Evolutionary conservation across 2,888 invertebrate species (phyloP).

Genomic region (Leptopilina myrica): DNA sequence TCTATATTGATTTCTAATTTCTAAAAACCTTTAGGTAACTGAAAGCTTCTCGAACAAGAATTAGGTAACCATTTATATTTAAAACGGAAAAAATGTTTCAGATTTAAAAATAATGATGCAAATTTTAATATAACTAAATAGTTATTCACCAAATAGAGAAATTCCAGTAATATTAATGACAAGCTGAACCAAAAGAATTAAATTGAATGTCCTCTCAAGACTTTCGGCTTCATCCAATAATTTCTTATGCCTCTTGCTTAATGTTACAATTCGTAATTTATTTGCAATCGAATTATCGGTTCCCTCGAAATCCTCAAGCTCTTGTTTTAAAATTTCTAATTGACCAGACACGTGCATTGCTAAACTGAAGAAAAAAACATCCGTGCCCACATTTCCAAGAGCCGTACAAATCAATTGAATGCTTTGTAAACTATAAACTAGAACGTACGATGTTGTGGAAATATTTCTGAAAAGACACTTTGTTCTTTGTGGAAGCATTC

Average conservation of each 20-base stretch:
- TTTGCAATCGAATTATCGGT: background rate
- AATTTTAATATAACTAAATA: background rate
- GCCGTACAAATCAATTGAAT: constrained; percentile 4
- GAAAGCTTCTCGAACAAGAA: too few relatives aligned
- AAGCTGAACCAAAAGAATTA: constrained; percentile 56
- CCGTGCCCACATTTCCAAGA: constrained; percentile 60
- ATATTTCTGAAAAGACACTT: background rate
- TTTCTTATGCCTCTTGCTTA: constrained; percentile 36
- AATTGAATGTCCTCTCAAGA: constrained; percentile 53
- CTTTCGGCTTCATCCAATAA: constrained; percentile 46
- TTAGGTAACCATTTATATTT: too few relatives aligned
- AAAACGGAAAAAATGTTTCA: background rate
- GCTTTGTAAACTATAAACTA: background rate
- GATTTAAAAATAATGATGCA: background rate
- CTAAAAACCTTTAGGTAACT: too few relatives aligned
- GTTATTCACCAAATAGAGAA: constrained; percentile 1
- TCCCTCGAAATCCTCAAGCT: constrained; percentile 52
- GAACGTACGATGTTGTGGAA: background rate
- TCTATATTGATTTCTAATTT: too few relatives aligned
- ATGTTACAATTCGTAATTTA: constrained; percentile 34
- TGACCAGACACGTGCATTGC: constrained; percentile 72
- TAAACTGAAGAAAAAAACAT: constrained; percentile 67
- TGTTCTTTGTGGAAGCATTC: background rate
- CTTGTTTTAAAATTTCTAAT: constrained; percentile 64
- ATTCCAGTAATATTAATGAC: constrained; percentile 6